phyloP scores from a whole-genome alignment of 2,113 vertebrate species.

The Perccottus glenii region DNA sequence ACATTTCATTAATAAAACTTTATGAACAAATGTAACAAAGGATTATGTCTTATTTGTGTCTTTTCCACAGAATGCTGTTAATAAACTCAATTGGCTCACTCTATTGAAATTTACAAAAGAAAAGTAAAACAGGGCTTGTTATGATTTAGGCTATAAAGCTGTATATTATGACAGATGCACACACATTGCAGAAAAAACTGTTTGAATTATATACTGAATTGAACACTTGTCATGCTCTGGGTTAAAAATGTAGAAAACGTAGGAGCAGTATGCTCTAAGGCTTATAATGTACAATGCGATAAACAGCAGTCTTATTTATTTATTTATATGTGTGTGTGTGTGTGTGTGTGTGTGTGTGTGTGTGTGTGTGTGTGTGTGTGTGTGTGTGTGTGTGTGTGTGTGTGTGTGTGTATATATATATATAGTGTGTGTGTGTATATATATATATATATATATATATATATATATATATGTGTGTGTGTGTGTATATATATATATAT shows the following conservation, averaged over 20 bases:
- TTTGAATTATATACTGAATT: background rate
- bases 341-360: too few relatives aligned
- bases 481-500: too few relatives aligned
- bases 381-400: too few relatives aligned
- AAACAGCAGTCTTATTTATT: slow-evolving; percentile 5
- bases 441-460: too few relatives aligned
- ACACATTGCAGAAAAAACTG: background rate
- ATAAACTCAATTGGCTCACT: background rate
- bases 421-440: too few relatives aligned
- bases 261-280: slow-evolving; percentile 1
- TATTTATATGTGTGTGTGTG: background rate
- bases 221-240: background rate
- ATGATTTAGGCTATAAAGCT: background rate
- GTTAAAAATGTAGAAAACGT: slow-evolving; percentile 12
- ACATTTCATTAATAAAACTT: slow-evolving; percentile 62
- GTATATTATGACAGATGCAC: background rate
- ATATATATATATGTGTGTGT: too few relatives aligned
- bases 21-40: slow-evolving; percentile 68
- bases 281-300: slow-evolving; percentile 49
- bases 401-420: too few relatives aligned
- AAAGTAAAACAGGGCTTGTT: background rate
- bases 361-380: too few relatives aligned
- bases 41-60: slow-evolving; percentile 24
- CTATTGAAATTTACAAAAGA: background rate
- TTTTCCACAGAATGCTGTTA: background rate